Percentiles rank a stretch among this genome's conserved stretches.
Conservation (phyloP, 2,888 invertebrate genomes). For the Pristionchus japonicus region DNA sequence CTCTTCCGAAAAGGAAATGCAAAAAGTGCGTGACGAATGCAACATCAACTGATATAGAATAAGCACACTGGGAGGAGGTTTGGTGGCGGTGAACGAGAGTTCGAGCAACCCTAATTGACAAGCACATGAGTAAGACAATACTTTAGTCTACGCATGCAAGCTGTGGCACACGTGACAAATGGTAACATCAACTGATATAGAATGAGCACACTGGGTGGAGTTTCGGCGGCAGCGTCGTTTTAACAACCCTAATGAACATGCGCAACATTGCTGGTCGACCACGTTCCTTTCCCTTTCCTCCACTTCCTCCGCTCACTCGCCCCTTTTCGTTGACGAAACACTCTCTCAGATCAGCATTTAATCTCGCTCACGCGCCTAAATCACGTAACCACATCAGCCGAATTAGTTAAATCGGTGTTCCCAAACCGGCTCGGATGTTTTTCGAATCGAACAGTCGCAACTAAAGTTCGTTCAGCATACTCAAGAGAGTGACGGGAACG, state of each 20-base stretch:
- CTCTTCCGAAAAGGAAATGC: no score
- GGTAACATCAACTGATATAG: no score
- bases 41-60: no score
- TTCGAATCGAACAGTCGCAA: not conserved
- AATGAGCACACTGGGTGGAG: no score
- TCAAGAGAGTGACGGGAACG: not conserved
- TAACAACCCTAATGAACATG: not conserved
- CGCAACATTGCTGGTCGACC: not conserved
- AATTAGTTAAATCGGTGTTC: not conserved
- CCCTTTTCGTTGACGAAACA: conserved; percentile 28
- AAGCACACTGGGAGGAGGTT: no score
- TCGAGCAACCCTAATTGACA: no score
- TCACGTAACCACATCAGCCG: conserved; percentile 6
- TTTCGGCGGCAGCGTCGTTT: not conserved
- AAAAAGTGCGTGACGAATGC: no score
- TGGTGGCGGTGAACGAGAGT: no score
- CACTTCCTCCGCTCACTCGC: not conserved
- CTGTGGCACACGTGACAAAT: no score
- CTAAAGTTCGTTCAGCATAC: no score
- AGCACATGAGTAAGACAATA: no score
- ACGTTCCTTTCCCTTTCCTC: not conserved
- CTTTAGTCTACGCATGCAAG: no score
- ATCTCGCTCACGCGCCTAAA: not conserved
- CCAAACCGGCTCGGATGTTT: not conserved
- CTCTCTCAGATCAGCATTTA: not conserved